Evolutionary conservation across 2,888 invertebrate genomes (phyloP), one percentile per base, ranked within the genome.

Genomic region (Anorthoa munda): DNA sequence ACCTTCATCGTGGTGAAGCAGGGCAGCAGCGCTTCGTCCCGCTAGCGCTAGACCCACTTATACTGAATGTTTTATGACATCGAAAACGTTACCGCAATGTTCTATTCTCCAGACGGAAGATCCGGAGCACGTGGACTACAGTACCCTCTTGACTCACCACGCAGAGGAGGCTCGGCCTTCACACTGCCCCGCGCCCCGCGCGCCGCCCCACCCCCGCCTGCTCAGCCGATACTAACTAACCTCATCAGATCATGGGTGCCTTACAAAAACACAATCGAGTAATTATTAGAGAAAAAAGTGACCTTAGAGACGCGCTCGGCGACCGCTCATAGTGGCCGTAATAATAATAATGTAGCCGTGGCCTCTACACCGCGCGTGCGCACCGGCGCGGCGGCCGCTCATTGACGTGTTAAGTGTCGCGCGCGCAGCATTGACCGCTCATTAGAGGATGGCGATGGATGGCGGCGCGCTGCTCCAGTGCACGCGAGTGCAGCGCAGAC

Each of bases 211-310:
- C 39, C n/a, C 18, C 7, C 23, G 53, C 39, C 39, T 39, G 11
- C 15, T 45, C 60, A 15, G 60, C n/a, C 53, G 45, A 13, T 76
- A 23, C 45, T 65, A 76, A 66, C 77, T 61, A 76, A 66, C 81
- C 67, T 76, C 58, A 79, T 60, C 58, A 26, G 56, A 64, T 81
- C 64, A 64, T 70, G 45, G 60, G 66, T 70, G 65, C 18, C 68
- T 59, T 56, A 81, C 82, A 81, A 81, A 80, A 80, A 81, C 77
- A 68, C 23, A 81, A 80, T 77, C 69, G 68, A 73, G 63, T 73
- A 81, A 81, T 81, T 66, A 80, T 80, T 66, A 66, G 63, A 80
- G 79, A 77, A 81, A 80, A 80, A 81, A 81, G 80, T 80, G 80
- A 81, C 80, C 80, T 80, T 81, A 73, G 66, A 80, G 82, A 51